Conservation (phyloP, 64 coral and sea anemone species). For the Actinia tenebrosa region DNA sequence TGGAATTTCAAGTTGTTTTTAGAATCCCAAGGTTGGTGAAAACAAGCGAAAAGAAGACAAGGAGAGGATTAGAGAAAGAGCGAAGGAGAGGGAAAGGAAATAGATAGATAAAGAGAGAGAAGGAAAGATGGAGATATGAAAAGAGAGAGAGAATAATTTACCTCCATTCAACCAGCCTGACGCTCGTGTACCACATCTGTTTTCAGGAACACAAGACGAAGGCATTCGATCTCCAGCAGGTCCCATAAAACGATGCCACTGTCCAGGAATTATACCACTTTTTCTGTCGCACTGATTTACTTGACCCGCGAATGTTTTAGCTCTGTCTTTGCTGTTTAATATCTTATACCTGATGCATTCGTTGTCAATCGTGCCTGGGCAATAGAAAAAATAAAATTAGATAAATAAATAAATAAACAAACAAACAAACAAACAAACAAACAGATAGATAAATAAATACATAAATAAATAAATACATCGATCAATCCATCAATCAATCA, state of each 20-base stretch:
- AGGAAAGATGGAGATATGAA: background rate
- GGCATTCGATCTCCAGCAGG: background rate
- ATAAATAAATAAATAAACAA: background rate
- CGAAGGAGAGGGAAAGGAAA: background rate
- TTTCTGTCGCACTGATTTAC: slow-evolving; percentile 7
- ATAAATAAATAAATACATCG: too few relatives aligned
- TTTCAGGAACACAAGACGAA: background rate
- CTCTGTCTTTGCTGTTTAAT: background rate
- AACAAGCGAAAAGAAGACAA: too few relatives aligned
- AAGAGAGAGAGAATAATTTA: background rate
- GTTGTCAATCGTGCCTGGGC: background rate
- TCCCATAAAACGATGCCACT: slow-evolving; percentile 7
- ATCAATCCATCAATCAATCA: too few relatives aligned
- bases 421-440: too few relatives aligned
- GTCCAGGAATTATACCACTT: background rate
- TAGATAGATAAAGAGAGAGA: background rate
- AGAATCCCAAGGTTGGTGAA: background rate
- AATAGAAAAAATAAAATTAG: background rate
- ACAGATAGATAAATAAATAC: too few relatives aligned
- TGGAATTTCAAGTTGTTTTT: background rate
- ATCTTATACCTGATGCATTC: background rate
- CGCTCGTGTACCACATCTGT: background rate
- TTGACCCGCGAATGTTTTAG: background rate
- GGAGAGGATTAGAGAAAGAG: background rate
- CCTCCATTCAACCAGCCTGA: slow-evolving; percentile 11